A percentile compares a stretch with the other conserved stretches of the same genome.
These are phyloP conservation scores for Acrossocheilus fasciatus DNA, from an alignment of 2,797 vertebrate species.

Conservation along the genomic window DNA sequence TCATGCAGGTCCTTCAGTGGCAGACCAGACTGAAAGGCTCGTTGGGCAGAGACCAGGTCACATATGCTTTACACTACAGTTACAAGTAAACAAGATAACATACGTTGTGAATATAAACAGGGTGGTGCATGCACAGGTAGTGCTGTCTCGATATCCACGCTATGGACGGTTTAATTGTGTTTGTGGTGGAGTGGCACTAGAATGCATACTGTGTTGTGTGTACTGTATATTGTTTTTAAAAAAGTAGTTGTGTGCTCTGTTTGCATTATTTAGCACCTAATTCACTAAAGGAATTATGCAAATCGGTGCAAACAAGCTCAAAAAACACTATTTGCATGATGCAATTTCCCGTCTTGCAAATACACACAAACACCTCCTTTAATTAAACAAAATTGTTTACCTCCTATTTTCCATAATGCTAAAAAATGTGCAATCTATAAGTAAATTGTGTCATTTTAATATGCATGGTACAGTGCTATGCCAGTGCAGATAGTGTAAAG, in stretches of 20 bases:
- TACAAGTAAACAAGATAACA: constrained; percentile 12
- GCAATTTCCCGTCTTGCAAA: constrained; percentile 8
- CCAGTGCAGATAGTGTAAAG: background rate
- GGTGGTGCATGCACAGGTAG: background rate
- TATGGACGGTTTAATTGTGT: background rate
- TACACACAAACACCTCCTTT: constrained; percentile 19
- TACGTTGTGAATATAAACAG: background rate
- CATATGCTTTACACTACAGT: constrained; percentile 11
- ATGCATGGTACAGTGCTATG: background rate
- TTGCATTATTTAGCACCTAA: constrained; percentile 6
- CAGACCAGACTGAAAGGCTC: constrained; percentile 88
- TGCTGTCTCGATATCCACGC: background rate
- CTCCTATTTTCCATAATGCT: background rate
- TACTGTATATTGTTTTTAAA: background rate
- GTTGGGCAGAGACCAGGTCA: constrained; percentile 85
- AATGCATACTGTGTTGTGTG: background rate
- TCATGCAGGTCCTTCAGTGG: constrained; percentile 98
- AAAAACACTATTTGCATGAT: background rate
- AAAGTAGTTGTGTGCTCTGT: constrained; percentile 22
- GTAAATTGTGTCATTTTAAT: constrained; percentile 5
- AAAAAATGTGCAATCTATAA: background rate
- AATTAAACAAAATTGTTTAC: constrained; percentile 21
- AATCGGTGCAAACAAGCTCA: background rate
- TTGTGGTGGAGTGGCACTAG: background rate
- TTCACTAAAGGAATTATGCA: constrained; percentile 25